Conservation (phyloP, 1,140 invertebrate species). For the Pentalonia nigronervosa region DNA sequence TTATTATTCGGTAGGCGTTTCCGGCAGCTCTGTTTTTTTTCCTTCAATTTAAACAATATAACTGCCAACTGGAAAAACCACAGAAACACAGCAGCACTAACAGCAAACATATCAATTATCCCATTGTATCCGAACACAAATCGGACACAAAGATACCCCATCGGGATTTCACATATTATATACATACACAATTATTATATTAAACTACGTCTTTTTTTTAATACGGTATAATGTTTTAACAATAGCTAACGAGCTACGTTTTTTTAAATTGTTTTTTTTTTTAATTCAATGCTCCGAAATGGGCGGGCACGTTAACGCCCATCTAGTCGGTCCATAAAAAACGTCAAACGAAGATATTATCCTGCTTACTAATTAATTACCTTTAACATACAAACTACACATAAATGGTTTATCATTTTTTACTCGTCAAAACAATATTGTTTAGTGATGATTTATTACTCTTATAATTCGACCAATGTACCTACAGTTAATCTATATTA, state of each 20-base stretch:
- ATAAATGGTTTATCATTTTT: not conserved
- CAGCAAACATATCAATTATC: constrained; percentile 57
- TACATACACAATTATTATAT: constrained; percentile 41
- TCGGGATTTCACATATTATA: constrained; percentile 52
- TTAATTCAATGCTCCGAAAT: constrained; percentile 4
- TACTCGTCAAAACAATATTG: not conserved
- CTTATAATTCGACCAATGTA: not conserved
- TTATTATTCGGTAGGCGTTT: constrained; percentile 58
- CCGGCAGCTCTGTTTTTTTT: constrained; percentile 52
- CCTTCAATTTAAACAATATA: constrained; percentile 56
- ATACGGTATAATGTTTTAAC: constrained; percentile 50
- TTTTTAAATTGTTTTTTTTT: not conserved
- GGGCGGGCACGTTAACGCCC: constrained; percentile 38
- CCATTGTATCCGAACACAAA: constrained; percentile 54
- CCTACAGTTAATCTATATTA: no score
- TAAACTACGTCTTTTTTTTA: constrained; percentile 34
- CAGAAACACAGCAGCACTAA: constrained; percentile 43
- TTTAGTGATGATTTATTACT: not conserved
- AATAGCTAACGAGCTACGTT: constrained; percentile 1
- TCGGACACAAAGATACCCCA: constrained; percentile 58
- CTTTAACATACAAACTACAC: not conserved
- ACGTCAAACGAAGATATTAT: constrained; percentile 50
- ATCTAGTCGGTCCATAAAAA: constrained; percentile 44
- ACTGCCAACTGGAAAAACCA: constrained; percentile 54
- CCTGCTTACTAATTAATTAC: constrained; percentile 9